Conservation (phyloP, 2,113 vertebrate species). For the Cryptomyrus ogoouensis region DNA sequence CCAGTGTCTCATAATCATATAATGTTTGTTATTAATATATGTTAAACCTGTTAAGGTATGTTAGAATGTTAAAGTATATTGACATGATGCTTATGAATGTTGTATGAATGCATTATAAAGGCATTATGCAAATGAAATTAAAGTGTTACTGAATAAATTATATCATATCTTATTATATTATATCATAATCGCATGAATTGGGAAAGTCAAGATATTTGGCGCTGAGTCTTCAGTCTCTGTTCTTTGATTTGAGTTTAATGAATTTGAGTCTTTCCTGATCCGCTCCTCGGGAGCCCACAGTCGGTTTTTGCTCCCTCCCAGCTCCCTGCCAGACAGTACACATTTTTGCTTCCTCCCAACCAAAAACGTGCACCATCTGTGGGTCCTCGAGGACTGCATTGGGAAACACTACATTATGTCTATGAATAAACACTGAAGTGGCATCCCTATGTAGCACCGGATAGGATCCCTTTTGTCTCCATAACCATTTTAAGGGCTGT, state of each 20-base stretch:
- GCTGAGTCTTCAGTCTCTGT: background rate
- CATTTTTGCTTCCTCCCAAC: no score
- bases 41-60: background rate
- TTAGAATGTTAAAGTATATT: background rate
- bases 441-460: background rate
- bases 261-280: background rate
- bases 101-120: background rate
- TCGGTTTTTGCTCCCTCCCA: no score
- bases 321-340: no score
- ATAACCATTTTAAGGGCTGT: background rate
- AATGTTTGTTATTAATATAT: background rate
- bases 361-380: no score
- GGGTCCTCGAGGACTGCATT: no score
- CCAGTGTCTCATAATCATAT: background rate
- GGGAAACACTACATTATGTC: background rate
- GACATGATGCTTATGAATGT: background rate
- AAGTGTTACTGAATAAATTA: background rate
- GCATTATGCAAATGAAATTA: background rate
- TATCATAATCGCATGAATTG: background rate
- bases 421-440: background rate
- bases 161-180: background rate
- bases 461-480: background rate
- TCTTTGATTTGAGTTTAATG: background rate
- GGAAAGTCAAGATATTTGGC: background rate
- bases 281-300: no score